Evolutionary conservation across 2,797 vertebrate species (phyloP).

Genomic region (Vultur gryphus): DNA sequence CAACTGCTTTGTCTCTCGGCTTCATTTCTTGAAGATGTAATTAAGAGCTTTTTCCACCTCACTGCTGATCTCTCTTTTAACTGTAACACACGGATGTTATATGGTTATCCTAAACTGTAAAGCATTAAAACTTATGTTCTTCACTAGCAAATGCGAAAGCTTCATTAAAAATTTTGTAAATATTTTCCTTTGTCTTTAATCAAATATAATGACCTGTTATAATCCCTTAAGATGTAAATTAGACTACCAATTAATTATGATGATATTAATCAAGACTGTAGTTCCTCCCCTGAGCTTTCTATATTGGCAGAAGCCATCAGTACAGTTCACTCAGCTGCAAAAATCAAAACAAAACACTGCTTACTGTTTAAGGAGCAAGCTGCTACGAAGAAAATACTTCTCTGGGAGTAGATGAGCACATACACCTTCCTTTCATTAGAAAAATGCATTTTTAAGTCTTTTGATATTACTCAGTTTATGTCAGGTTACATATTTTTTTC

Average conservation of each 20-base stretch:
- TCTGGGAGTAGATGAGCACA: background rate
- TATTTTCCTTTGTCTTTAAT: background rate
- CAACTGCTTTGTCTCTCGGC: background rate
- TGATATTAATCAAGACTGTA: background rate
- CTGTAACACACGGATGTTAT: background rate
- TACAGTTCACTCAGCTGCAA: background rate
- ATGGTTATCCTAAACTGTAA: background rate
- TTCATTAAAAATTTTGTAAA: background rate
- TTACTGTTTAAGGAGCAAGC: background rate
- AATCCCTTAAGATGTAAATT: background rate
- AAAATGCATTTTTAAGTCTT: background rate
- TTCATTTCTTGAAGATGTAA: background rate
- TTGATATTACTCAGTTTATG: background rate
- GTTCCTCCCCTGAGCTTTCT: background rate
- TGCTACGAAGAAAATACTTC: background rate
- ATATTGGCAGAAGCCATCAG: background rate
- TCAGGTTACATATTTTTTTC: background rate
- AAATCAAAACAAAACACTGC: background rate
- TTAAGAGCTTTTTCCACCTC: background rate
- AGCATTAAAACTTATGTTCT: background rate
- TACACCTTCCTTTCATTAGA: background rate
- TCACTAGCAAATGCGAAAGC: background rate
- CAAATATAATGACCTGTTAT: background rate
- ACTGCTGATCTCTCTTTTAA: background rate
- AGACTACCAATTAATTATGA: background rate